Base-by-base conservation (phyloP, 2,888 invertebrate species). In the Stenodema calcarata region DNA sequence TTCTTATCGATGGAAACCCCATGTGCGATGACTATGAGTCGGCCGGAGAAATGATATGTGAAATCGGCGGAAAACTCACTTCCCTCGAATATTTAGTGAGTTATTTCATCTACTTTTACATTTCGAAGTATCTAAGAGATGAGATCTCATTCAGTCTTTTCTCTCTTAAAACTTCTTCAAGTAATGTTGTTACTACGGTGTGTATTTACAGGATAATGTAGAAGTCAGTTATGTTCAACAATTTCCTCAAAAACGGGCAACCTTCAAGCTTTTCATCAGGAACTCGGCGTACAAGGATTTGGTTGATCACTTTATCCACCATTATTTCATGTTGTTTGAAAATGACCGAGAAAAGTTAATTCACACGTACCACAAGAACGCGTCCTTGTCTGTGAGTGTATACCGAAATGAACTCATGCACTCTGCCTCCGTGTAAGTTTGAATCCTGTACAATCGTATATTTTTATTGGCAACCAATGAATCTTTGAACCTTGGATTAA, bases 221-320 rank as follows among this genome's bases (percentile, higher is more conserved):
- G 86, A 86, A 7, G 16, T 86, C 28, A 73, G 47, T 0, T 28
- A 42, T 6, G 18, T 79, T 42, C 18, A 54, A 7, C 62, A 79
- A 18, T 62, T 62, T 27, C 62, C 62, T 0, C 23, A 62, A 23
- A 42, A 86, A 16, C 30, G 27, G 14, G 11, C 79, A 9, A 42
- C 28, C 30, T 42, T 86, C 1, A 86, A 86, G 44, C 12, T 79
- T 11, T 86, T 79, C 70, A n/a, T 79, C 14, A 79, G 78, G n/a
- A 79, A 86, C 44, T 69, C 69, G 4, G 27, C 35, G 4, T 86
- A 78, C 69, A 12, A 18, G 6, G 18, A 54, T 27, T 62, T 86
- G 41, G 78, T 62, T 0, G 86, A 86, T 78, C 78, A 86, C 62
- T 86, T 86, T 30, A 69, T 86, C 11, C 86, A 86, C 44, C 86